Evolutionary conservation across 2,113 vertebrate genomes (phyloP).

Genomic region (Gila orcuttii): DNA sequence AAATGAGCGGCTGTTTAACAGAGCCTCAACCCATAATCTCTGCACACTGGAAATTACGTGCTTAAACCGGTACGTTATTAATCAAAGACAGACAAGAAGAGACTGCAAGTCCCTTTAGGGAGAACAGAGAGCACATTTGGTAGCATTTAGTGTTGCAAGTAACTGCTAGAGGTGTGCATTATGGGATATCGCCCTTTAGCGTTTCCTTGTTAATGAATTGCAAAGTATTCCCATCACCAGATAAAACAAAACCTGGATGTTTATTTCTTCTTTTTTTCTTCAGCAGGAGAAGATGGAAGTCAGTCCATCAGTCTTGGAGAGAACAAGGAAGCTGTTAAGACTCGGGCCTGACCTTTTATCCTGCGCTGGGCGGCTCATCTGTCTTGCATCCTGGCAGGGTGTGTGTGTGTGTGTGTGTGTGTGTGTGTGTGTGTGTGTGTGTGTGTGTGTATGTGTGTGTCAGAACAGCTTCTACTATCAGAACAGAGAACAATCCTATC

Average conservation of each 20-base stretch:
- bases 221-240: not conserved
- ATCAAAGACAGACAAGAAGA: slow-evolving; percentile 50
- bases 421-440: not conserved
- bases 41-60: slow-evolving; percentile 55
- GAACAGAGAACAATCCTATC: not conserved
- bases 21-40: slow-evolving; percentile 64
- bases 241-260: slow-evolving; percentile 17
- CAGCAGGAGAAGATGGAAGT: slow-evolving; percentile 5
- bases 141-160: slow-evolving; percentile 16
- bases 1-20: slow-evolving; percentile 66
- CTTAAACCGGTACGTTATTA: slow-evolving; percentile 57
- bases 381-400: not conserved
- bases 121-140: slow-evolving; percentile 19
- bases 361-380: slow-evolving; percentile 16
- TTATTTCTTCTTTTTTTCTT: not conserved
- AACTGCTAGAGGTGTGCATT: slow-evolving; percentile 24
- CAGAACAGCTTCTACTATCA: not conserved
- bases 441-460: not conserved
- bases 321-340: slow-evolving; percentile 26
- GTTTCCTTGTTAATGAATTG: slow-evolving; percentile 19
- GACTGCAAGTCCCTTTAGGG: slow-evolving; percentile 15
- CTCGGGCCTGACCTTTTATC: slow-evolving; percentile 30
- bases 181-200: slow-evolving; percentile 23
- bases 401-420: not conserved
- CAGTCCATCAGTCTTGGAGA: slow-evolving; percentile 34